A percentile compares a stretch with the other conserved stretches of the same genome.
Evolutionary conservation across 2,113 vertebrate genomes (phyloP).

Genomic region (Romanogobio albipinnatus): DNA sequence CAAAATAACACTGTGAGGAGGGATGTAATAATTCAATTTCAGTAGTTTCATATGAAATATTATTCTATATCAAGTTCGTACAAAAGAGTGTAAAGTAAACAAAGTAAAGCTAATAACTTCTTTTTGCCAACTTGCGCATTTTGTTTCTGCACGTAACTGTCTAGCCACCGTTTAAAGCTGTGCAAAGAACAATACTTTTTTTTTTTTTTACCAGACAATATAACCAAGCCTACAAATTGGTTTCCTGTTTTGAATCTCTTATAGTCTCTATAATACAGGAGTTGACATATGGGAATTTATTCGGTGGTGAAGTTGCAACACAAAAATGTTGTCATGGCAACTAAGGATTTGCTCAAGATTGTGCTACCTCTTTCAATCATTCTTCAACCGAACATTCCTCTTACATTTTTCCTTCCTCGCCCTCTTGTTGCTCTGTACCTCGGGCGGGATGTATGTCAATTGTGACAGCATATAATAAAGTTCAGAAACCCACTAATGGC

Average conservation of each 20-base stretch:
- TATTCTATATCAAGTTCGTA: neutral
- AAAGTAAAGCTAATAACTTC: neutral
- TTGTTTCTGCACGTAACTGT: neutral
- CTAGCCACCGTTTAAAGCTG: neutral
- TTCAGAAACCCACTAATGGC: constrained; percentile 53
- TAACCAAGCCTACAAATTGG: neutral
- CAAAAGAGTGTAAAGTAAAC: neutral
- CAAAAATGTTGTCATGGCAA: constrained; percentile 51
- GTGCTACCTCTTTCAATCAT: neutral
- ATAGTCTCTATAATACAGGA: neutral
- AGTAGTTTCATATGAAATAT: neutral
- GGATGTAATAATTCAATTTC: too few species aligned
- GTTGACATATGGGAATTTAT: neutral
- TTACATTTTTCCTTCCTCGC: neutral
- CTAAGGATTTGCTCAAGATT: constrained; percentile 38
- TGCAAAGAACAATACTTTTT: neutral
- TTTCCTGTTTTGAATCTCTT: constrained; percentile 2
- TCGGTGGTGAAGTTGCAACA: neutral
- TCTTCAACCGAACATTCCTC: neutral
- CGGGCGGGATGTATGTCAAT: constrained; percentile 46
- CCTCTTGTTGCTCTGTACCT: neutral
- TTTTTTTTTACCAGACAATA: neutral
- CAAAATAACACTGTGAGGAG: neutral
- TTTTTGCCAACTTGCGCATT: neutral
- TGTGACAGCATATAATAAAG: constrained; percentile 56